phyloP scores from a whole-genome alignment of 2,888 invertebrate species.

The Drosophila borborema region DNA sequence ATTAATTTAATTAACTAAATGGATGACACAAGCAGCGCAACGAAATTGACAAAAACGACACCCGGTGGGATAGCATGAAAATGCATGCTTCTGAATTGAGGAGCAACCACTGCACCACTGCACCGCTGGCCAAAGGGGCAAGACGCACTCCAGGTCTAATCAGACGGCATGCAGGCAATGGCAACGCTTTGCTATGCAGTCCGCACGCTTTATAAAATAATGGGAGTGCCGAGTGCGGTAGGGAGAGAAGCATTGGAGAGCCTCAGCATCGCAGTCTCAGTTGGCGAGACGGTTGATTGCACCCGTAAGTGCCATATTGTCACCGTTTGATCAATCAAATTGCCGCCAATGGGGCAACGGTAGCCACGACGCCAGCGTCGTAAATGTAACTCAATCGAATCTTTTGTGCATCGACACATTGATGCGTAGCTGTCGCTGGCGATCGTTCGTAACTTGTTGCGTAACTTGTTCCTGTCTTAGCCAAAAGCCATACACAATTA shows the following conservation, averaged over 20 bases:
- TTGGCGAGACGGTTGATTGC: constrained; percentile 55
- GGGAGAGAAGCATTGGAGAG: not conserved
- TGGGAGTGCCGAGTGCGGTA: constrained; percentile 34
- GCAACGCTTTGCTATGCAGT: constrained; percentile 80
- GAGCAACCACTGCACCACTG: not conserved
- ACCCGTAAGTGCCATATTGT: constrained; percentile 83
- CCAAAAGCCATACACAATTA: constrained; percentile 73
- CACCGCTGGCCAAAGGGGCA: not conserved
- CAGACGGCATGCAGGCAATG: constrained; percentile 78
- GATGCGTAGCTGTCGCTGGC: constrained; percentile 56
- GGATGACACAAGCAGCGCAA: constrained; percentile 51
- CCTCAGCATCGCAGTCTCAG: not conserved
- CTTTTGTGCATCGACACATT: constrained; percentile 38
- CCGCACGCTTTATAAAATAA: constrained; percentile 82
- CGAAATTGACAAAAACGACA: constrained; percentile 52
- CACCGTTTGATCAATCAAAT: constrained; percentile 81
- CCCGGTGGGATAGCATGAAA: constrained; percentile 51
- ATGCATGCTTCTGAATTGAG: constrained; percentile 41
- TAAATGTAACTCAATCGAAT: constrained; percentile 77
- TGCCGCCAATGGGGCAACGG: constrained; percentile 60
- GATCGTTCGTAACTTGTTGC: constrained; percentile 51
- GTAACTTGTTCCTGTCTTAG: constrained; percentile 76
- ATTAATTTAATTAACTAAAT: constrained; percentile 79
- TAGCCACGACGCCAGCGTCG: constrained; percentile 55
- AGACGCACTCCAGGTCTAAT: constrained; percentile 54